phyloP scores from a whole-genome alignment of 2,113 vertebrate genomes.

The Melanotaenia duboulayi region DNA sequence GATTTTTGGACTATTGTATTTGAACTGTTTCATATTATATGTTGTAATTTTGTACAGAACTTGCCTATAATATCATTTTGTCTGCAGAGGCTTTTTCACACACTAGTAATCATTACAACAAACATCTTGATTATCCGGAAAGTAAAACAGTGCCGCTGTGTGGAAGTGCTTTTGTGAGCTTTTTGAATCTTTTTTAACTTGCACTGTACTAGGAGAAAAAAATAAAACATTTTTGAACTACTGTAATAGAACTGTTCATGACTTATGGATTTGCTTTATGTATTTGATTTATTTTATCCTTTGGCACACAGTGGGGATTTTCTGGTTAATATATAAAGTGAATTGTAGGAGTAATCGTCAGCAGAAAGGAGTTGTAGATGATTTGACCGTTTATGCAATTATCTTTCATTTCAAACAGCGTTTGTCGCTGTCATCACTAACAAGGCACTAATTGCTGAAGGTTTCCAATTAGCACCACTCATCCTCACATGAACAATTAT shows the following conservation, averaged over 20 bases:
- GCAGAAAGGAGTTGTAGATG: conserved; percentile 6
- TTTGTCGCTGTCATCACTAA: conserved; percentile 42
- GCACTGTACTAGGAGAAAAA: conserved; percentile 7
- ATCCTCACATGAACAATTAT: conserved; percentile 30
- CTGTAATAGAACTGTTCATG: conserved; percentile 54
- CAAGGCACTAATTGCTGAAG: conserved; percentile 48
- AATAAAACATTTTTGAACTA: conserved; percentile 67
- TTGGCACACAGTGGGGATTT: neutral
- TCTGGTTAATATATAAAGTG: no score
- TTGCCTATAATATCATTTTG: conserved; percentile 12
- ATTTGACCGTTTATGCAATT: conserved; percentile 57
- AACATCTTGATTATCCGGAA: conserved; percentile 5
- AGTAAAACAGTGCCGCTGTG: conserved; percentile 4
- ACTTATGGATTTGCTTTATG: neutral
- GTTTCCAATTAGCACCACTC: conserved; percentile 40
- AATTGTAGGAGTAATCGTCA: neutral
- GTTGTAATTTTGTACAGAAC: conserved; percentile 72
- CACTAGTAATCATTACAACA: conserved; percentile 5
- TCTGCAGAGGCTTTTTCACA: conserved; percentile 33
- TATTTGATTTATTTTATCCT: neutral
- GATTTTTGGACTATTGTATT: neutral
- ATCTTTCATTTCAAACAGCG: conserved; percentile 58
- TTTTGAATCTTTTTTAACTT: conserved; percentile 41
- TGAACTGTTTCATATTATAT: conserved; percentile 21
- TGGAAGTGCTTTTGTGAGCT: conserved; percentile 25